These are phyloP conservation scores for Calidris pugnax DNA, from an alignment of 2,113 vertebrate species.

Conservation along the genomic window DNA sequence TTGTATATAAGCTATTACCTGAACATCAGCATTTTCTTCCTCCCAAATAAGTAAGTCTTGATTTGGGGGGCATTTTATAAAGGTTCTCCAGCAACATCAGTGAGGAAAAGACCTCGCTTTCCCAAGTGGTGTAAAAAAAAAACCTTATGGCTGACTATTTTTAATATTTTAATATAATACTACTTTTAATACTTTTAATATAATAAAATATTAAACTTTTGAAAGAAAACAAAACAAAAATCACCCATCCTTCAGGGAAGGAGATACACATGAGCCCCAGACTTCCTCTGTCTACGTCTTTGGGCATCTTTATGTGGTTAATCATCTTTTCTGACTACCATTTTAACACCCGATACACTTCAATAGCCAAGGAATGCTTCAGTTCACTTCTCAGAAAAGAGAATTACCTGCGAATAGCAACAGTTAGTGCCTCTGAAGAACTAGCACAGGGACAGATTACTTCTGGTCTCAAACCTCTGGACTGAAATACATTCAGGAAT, in stretches of 20 bases:
- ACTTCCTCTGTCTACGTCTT: not conserved
- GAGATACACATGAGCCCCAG: not conserved
- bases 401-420: slow-evolving; percentile 91
- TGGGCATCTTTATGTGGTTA: not conserved
- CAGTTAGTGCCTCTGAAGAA: slow-evolving; percentile 90
- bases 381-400: not conserved
- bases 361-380: not conserved
- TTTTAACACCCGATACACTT: not conserved
- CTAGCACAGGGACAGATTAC: slow-evolving; percentile 95
- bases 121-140: not conserved
- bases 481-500: slow-evolving; percentile 95
- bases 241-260: not conserved
- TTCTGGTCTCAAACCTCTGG: slow-evolving; percentile 90
- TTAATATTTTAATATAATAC: no score
- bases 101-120: not conserved
- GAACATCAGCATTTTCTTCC: not conserved
- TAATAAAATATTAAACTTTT: not conserved
- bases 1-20: not conserved
- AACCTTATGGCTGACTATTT: not conserved
- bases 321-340: not conserved
- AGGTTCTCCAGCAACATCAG: not conserved
- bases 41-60: not conserved
- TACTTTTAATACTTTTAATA: no score
- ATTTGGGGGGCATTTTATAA: not conserved
- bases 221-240: not conserved